These are phyloP conservation scores for Agriopis marginaria DNA, from an alignment of 2,888 invertebrate species.

Conservation along the genomic window DNA sequence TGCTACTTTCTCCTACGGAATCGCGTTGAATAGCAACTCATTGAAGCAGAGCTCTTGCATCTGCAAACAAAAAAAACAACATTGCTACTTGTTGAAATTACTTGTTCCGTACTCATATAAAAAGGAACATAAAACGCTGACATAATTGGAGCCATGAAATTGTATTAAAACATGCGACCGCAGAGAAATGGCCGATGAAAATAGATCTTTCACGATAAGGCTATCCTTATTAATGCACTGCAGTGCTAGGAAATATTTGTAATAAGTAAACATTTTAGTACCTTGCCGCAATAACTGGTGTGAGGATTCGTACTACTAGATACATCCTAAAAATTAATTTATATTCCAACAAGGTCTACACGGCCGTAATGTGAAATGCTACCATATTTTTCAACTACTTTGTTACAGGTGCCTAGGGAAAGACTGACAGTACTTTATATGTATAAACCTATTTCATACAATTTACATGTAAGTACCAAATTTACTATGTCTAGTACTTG, in stretches of 20 bases:
- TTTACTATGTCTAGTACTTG: constrained; percentile 5
- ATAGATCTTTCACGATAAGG: constrained; percentile 30
- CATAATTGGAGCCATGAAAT: constrained; percentile 43
- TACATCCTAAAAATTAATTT: constrained; percentile 5
- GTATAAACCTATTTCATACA: constrained; percentile 9
- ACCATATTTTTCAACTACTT: constrained; percentile 13
- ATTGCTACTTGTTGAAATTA: constrained; percentile 25
- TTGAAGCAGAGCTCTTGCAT: constrained; percentile 10
- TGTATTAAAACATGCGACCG: constrained; percentile 46
- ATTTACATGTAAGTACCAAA: constrained; percentile 8
- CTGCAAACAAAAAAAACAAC: constrained; percentile 17
- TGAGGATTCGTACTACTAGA: neutral
- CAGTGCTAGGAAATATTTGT: neutral
- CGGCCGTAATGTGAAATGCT: constrained; percentile 10
- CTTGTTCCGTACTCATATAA: constrained; percentile 18
- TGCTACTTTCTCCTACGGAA: constrained; percentile 20
- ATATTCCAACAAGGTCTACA: constrained; percentile 9
- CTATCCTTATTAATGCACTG: constrained; percentile 19
- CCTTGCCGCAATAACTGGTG: constrained; percentile 1
- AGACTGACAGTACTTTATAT: constrained; percentile 9
- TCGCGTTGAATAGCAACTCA: constrained; percentile 1
- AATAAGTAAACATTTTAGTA: constrained; percentile 1
- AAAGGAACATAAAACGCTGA: constrained; percentile 25
- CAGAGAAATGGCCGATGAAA: constrained; percentile 23
- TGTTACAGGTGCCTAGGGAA: constrained; percentile 16